These are phyloP conservation scores for Drosophila prosaltans DNA, from an alignment of 1,140 invertebrate species.

Conservation along the genomic window DNA sequence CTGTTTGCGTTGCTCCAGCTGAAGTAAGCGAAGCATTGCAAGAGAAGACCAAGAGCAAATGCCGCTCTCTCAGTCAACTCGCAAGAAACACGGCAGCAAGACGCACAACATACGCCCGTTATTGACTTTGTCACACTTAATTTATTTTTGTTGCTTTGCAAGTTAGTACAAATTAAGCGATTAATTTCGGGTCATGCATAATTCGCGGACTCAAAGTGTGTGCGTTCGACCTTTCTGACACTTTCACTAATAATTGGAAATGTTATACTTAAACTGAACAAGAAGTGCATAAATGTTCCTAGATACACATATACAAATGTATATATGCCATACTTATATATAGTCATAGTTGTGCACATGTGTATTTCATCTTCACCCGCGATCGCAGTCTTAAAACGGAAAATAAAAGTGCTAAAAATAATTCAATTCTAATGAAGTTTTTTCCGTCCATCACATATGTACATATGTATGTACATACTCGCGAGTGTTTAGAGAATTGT, in stretches of 20 bases:
- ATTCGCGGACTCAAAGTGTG: slow-evolving; percentile 13
- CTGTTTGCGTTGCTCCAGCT: slow-evolving; percentile 60
- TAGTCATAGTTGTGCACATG: slow-evolving; percentile 4
- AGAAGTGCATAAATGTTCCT: slow-evolving; percentile 1
- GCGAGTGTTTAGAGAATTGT: not conserved
- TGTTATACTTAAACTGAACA: slow-evolving; percentile 1
- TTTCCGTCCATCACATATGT: not conserved
- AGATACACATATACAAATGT: not conserved
- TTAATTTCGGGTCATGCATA: slow-evolving; percentile 17
- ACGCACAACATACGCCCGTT: slow-evolving; percentile 43
- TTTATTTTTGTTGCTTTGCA: slow-evolving; percentile 36
- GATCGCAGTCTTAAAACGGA: slow-evolving; percentile 7
- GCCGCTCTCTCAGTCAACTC: slow-evolving; percentile 59
- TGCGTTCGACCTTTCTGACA: not conserved
- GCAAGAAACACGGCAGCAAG: slow-evolving; percentile 56
- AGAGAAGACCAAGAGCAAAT: slow-evolving; percentile 50
- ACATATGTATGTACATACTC: not conserved
- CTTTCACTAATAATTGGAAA: not conserved
- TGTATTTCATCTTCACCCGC: slow-evolving; percentile 15
- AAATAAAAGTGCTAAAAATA: slow-evolving; percentile 30
- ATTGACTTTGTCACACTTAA: slow-evolving; percentile 50
- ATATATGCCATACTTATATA: slow-evolving; percentile 1
- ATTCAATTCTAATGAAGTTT: slow-evolving; percentile 21
- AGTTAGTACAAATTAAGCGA: slow-evolving; percentile 39
- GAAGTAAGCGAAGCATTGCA: slow-evolving; percentile 62